A percentile compares a stretch with the other conserved stretches of the same genome.
phyloP scores from a whole-genome alignment of 2,113 vertebrate species.

The Collichthys lucidus region DNA sequence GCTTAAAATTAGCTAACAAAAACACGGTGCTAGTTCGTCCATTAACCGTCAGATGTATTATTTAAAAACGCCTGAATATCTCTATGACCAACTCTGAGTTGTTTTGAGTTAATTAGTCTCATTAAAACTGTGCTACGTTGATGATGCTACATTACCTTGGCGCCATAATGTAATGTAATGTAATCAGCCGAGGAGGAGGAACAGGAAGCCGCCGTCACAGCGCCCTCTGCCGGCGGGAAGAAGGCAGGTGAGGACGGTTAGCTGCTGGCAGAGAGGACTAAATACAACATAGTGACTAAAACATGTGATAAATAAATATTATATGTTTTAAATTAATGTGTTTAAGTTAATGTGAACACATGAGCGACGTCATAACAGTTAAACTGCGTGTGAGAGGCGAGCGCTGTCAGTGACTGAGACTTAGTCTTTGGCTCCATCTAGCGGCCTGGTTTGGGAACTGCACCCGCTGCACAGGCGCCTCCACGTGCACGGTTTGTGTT shows the following conservation, averaged over 20 bases:
- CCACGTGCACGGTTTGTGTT: neutral
- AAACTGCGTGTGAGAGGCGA: neutral
- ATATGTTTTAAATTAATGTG: neutral
- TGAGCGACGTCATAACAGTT: neutral
- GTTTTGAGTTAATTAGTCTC: neutral
- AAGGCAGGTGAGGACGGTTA: no score
- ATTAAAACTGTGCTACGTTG: neutral
- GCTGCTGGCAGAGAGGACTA: no score
- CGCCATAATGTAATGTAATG: no score
- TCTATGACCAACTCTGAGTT: neutral
- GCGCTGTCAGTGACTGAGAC: neutral
- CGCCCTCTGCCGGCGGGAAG: neutral
- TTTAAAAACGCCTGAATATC: neutral
- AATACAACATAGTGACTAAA: no score
- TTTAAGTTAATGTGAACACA: neutral
- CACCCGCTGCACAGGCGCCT: neutral
- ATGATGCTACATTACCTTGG: neutral
- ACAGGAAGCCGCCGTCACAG: neutral
- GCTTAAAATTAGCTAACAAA: neutral
- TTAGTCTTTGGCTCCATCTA: slow-evolving; percentile 58
- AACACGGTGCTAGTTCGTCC: neutral
- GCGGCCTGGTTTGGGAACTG: neutral
- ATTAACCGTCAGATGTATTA: neutral
- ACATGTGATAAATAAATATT: neutral
- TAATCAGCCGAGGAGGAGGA: neutral